Evolutionary conservation across 2,113 vertebrate genomes (phyloP).

Genomic region (Halichoerus grypus): DNA sequence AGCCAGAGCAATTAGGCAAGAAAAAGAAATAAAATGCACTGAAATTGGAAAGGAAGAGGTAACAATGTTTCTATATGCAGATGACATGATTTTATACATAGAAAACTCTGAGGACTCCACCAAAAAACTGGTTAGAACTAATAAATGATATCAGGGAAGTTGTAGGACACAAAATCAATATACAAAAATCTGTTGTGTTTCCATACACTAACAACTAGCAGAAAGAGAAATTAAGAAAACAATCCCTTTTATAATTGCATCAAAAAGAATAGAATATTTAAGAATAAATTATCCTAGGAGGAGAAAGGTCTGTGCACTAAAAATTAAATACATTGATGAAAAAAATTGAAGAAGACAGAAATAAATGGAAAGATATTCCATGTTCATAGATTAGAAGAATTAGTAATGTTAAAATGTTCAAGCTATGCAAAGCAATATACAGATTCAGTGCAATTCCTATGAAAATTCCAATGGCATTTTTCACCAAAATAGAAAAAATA

Average conservation of each 20-base stretch:
- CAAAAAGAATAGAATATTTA: neutral
- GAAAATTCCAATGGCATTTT: neutral
- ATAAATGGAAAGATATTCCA: neutral
- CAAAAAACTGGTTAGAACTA: neutral
- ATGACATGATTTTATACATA: neutral
- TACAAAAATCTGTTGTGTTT: neutral
- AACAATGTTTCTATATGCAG: neutral
- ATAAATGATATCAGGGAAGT: neutral
- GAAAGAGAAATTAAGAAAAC: neutral
- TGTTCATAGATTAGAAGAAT: neutral
- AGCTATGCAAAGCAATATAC: neutral
- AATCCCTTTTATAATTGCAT: neutral
- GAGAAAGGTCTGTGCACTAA: neutral
- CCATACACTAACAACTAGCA: neutral
- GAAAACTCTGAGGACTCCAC: neutral
- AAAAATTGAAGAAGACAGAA: neutral
- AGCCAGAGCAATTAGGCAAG: neutral
- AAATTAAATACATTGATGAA: neutral
- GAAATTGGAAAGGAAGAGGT: neutral
- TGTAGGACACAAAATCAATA: neutral
- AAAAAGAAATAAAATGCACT: neutral
- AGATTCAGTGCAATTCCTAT: neutral
- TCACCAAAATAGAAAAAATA: neutral
- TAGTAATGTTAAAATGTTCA: neutral
- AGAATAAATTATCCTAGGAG: neutral